Percentiles rank a stretch among this genome's conserved stretches.
phyloP scores from a whole-genome alignment of 1,140 invertebrate genomes.

The Bombus huntii region DNA sequence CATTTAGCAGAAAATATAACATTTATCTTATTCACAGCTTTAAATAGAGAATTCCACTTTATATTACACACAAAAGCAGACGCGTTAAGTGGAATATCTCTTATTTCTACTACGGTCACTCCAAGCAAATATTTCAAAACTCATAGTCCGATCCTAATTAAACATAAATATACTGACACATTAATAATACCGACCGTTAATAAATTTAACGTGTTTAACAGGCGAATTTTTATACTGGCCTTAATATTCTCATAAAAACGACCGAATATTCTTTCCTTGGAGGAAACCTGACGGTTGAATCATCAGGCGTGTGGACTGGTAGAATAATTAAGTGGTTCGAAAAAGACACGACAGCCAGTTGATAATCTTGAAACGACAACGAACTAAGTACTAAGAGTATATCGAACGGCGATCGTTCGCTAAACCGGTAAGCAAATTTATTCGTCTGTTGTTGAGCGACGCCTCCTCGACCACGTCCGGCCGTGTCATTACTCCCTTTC shows the following conservation, averaged over 20 bases:
- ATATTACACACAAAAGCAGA: too few species aligned
- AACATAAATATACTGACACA: neutral
- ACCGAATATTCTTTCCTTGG: neutral
- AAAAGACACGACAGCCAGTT: neutral
- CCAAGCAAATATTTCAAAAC: neutral
- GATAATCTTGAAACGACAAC: constrained; percentile 15
- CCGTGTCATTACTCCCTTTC: constrained; percentile 80
- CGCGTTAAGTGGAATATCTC: too few species aligned
- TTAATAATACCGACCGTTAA: neutral
- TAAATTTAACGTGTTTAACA: neutral
- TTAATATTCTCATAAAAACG: too few species aligned
- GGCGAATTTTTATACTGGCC: neutral
- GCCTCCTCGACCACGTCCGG: constrained; percentile 75
- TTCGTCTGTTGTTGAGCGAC: constrained; percentile 71
- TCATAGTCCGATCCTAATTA: neutral
- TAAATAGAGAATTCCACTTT: too few species aligned
- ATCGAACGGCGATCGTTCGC: constrained; percentile 67
- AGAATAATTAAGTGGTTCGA: constrained; percentile 12
- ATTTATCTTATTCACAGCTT: too few species aligned
- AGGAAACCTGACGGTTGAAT: neutral
- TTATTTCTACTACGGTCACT: too few species aligned
- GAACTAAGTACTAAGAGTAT: constrained; percentile 7
- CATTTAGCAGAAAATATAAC: too few species aligned
- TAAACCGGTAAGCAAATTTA: constrained; percentile 80
- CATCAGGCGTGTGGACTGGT: neutral